Evolutionary conservation across 2,888 invertebrate species (phyloP).

Genomic region (Idaea aversata): DNA sequence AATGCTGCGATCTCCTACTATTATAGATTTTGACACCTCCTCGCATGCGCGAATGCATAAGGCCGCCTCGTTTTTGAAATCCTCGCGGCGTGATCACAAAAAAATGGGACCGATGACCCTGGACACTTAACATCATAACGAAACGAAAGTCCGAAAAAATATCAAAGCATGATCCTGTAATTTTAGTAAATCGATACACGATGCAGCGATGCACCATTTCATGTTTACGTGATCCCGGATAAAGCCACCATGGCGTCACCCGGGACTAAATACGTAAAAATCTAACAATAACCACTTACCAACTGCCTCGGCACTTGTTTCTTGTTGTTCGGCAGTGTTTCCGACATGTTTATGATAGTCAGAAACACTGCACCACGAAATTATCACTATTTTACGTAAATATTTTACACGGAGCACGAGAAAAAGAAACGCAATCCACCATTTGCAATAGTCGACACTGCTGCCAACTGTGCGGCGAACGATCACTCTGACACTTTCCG

Average conservation of each 20-base stretch:
- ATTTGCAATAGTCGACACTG: constrained; percentile 79
- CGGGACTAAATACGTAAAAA: constrained; percentile 79
- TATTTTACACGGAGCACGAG: constrained; percentile 80
- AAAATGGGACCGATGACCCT: constrained; percentile 69
- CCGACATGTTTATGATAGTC: constrained; percentile 79
- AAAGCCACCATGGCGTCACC: constrained; percentile 84
- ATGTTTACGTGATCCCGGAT: constrained; percentile 84
- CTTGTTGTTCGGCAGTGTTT: constrained; percentile 80
- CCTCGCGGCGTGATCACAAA: constrained; percentile 71
- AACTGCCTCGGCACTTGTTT: constrained; percentile 82
- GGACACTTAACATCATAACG: constrained; percentile 46
- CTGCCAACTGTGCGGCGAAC: constrained; percentile 67
- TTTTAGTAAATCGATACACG: constrained; percentile 76
- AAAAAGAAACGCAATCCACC: constrained; percentile 81
- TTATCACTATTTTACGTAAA: constrained; percentile 81
- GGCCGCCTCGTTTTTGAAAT: constrained; percentile 78
- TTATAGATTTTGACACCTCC: constrained; percentile 78
- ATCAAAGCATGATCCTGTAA: constrained; percentile 47
- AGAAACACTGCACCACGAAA: constrained; percentile 78
- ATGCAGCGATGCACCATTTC: constrained; percentile 81
- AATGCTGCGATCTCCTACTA: constrained; percentile 67
- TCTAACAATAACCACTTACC: constrained; percentile 80
- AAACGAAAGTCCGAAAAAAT: constrained; percentile 40
- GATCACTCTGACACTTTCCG: constrained; percentile 65
- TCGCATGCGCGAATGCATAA: constrained; percentile 80